Base-by-base conservation (phyloP, 2,888 invertebrate species). In the Meiosimyza decipiens region DNA sequence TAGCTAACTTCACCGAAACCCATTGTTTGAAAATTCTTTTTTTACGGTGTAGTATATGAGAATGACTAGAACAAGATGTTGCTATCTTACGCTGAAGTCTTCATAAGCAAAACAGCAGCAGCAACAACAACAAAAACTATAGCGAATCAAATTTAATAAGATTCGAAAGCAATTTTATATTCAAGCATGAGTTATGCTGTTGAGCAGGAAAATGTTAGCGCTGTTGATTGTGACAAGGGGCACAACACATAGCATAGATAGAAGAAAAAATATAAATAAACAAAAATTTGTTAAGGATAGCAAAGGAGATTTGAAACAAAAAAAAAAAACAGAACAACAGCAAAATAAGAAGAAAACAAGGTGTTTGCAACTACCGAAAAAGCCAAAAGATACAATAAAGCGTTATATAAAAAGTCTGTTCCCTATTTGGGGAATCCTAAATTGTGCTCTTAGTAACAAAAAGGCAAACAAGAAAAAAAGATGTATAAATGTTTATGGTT, bases 111-210 rank as follows among this genome's bases (percentile, higher is more conserved):
- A 13, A 2, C 54, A n/a, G 7, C 7, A 9, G 7, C 54, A 7
- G 15, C n/a, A n/a, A 33, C n/a, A n/a, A n/a, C n/a, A n/a, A n/a
- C n/a, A n/a, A 22, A 63, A 62, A 40, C 5, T n/a, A 18, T 6
- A 54, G 40, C 33, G 50, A 64, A 63, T 71, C 70, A 40, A 70
- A 63, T 50, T 62, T 52, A 62, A 70, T 54, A 52, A 52, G 70
- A 70, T 62, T 62, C 33, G 40, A 52, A 62, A 70, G 62, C n/a
- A 54, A 70, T 68, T 57, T 68, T 68, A 47, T 57, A 55, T 50
- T 12, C n/a, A 12, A 55, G 40, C 55, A 68, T 47, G 49, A 40
- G 49, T 68, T 68, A 18, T 57, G 49, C 16, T 18, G 50, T 16
- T 49, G 22, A 51, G 22, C 11, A 51, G 47, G 50, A 50, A 52